Base-by-base conservation (phyloP, 2,797 vertebrate species). In the Scolopax rusticola region DNA sequence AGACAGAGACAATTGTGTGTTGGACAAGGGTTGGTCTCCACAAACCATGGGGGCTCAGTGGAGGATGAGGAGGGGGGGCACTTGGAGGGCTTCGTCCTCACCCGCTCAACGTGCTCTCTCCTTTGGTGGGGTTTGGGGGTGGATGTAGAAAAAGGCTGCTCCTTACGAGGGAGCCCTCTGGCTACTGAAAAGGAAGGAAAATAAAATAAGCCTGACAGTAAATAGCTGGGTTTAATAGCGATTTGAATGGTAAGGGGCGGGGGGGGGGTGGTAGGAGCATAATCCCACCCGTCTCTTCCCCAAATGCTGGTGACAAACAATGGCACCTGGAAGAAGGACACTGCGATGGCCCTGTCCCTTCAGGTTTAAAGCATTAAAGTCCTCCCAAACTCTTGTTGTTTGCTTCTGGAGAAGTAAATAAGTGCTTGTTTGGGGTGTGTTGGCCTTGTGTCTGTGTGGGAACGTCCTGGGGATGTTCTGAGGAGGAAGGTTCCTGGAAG, bases 401-500 rank as follows among this genome's bases (percentile, higher is more conserved):
- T 54, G 50, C 47, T 80, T 3, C 21, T 40, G 75, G 61, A 47
- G 76, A 70, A 18, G 9, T 11, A 17, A 15, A 6, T 7, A 13
- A 41, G 64, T 2, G 56, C 28, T n/a, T 1, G 4, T 38, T 41
- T 15, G 47, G 67, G 67, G 74, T 9, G 1, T 5, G 23, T 8
- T 78, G 59, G 75, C 90, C 68, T 25, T 7, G 27, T 43, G 59
- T 43, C n/a, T 41, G 36, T 7, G 68, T 16, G 69, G 4, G 19
- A 41, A 3, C 5, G 47, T 33, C 61, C 70, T 1, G 3, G 43
- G 18, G 25, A 1, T 2, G 9, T 17, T 75, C 0, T 16, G 12
- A 40, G 68, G 71, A 41, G 33, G 54, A 45, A 30, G 13, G 82
- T 90, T 93, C 92, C 92, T 91, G 93, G 90, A 65, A 93, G 87